Evolutionary conservation across 2,888 invertebrate genomes (phyloP), one percentile per base, ranked within the genome.

Genomic region (Caenorhabditis panamensis): DNA sequence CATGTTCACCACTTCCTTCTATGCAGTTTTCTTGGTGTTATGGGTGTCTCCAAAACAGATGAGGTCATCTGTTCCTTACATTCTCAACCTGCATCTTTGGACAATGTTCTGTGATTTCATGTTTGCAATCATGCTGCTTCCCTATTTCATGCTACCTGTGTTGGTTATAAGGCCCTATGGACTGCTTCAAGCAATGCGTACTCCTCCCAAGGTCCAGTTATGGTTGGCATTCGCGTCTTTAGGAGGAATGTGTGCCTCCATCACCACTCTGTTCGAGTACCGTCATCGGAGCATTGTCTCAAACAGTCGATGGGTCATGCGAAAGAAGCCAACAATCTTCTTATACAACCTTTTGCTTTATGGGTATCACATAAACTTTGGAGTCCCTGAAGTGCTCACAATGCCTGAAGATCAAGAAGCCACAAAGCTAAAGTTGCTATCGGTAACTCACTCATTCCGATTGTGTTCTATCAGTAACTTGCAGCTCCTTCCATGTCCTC

Each of bases 71-170:
- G 62, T 77, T 26, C 77, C 77, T 2, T 77, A 59, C 28, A 77
- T 77, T 62, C 56, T 77, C 11, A 63, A 77, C 51, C 36, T 69
- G 5, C 77, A 77, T 44, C 1, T 68, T 20, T 69, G 63, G 58
- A 77, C 77, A 24, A 77, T 77, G 68, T 16, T 67, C 20, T 77
- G 77, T 41, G 77, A 77, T 64, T 77, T 77, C 22, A 77, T 58
- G 58, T 67, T 67, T 20, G 37, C 67, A 16, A 26, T 56, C 9
- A 58, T 67, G 67, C 16, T 67, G 0, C 56, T 56, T 6, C 67
- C 67, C 16, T 58, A 58, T 18, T 67, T 58, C 31, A 51, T 58
- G 22, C 22, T 67, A 13, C 67, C 67, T 0, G 20, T 67, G 13
- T 51, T 64, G 18, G 62, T 37, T 16, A 64, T 49, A 24, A 49